Base-by-base conservation (phyloP, 2,888 invertebrate genomes). In the Caenorhabditis afra region DNA sequence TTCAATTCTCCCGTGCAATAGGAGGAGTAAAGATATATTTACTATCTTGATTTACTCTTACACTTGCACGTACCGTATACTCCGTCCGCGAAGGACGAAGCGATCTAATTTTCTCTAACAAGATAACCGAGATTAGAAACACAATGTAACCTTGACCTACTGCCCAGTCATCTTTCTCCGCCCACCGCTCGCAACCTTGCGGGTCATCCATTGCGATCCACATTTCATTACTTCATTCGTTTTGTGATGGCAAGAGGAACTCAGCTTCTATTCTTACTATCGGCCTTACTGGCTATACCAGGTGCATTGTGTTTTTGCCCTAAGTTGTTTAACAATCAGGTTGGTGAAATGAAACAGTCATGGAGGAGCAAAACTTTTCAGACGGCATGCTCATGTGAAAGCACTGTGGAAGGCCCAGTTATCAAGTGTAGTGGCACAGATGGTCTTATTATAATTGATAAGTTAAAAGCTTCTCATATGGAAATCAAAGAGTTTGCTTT, bases 321-420 rank as follows among this genome's bases (percentile, higher is more conserved):
- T 14, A 82, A 82, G 16, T 75, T 89, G 52, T 84, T 89, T 67
- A 71, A 85, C n/a, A 87, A 89, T 55, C 84, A 84, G 81, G 85
- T 85, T 77, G 18, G 44, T 29, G 29, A 29, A 29, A 29, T 50
- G 0, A 18, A 47, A 7, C 57, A 23, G 20, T 58, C 22, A 22
- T 45, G 62, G 7, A 52, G 11, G 23, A 14, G 16, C 8, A 0
- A 7, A 20, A 3, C 14, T 10, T 68, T 75, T 58, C 67, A 90
- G 81, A 86, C 83, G 14, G 86, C 83, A 39, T 90, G 90, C 76
- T 83, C 87, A 0, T 90, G 90, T 53, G 83, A 81, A 41, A 85
- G 85, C 64, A 89, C 89, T 58, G 74, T 87, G 41, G 90, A 90
- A 74, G 90, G 90, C n/a, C 90, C 90, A 23, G 87, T 90, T 3